Percentiles rank a stretch among this genome's conserved stretches.
Conservation (phyloP, 2,888 invertebrate species). For the Eugnorisma glareosa region DNA sequence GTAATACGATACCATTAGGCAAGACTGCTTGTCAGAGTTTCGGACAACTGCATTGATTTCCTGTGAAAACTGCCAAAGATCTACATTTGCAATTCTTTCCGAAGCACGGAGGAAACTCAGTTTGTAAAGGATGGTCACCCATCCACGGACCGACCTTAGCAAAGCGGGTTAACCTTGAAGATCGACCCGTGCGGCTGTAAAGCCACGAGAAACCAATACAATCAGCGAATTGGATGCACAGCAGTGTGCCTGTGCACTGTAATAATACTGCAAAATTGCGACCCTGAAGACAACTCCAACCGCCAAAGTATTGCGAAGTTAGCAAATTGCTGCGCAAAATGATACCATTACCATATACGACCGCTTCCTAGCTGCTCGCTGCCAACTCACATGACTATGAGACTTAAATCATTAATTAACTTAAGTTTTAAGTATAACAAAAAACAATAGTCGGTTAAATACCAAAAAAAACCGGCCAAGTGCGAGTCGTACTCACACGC, state of each 20-base stretch:
- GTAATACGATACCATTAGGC: neutral
- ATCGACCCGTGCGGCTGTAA: neutral
- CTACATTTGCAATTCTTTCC: neutral
- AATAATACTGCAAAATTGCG: conserved; percentile 43
- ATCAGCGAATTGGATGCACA: conserved; percentile 17
- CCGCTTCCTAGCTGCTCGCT: conserved; percentile 42
- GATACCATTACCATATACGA: conserved; percentile 57
- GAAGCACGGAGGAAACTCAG: neutral
- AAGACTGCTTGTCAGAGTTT: neutral
- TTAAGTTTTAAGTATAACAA: conserved; percentile 20
- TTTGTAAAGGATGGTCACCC: neutral
- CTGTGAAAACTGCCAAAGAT: neutral
- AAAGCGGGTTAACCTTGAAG: neutral
- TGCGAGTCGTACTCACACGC: too few relatives aligned
- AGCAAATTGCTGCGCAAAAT: conserved; percentile 57
- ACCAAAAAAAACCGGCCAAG: too few relatives aligned
- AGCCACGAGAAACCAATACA: neutral
- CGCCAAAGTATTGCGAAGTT: conserved; percentile 50
- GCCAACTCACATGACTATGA: conserved; percentile 44
- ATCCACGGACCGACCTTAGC: neutral
- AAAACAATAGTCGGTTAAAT: neutral
- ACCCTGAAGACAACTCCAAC: conserved; percentile 28
- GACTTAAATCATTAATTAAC: conserved; percentile 36
- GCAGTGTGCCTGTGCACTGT: neutral
- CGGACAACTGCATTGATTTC: neutral